Base-by-base conservation (phyloP, 1,140 invertebrate species). In the Ylistrum balloti region DNA sequence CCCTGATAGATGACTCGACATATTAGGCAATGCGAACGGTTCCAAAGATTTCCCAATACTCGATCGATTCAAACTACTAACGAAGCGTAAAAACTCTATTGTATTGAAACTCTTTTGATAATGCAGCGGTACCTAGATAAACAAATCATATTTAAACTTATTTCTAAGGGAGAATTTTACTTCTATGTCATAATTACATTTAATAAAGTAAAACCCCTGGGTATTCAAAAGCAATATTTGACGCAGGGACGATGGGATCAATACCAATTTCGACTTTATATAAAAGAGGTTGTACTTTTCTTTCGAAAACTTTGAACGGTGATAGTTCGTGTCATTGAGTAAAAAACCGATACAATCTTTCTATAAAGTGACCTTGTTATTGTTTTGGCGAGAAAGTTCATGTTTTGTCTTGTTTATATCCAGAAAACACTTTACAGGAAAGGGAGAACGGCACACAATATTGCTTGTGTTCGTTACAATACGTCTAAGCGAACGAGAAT, bases 211-310 rank as follows among this genome's bases (percentile, higher is more conserved):
- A 74, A 5, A 74, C 56, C n/a, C 56, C 13, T 74, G 56, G 17
- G 56, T 28, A 74, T 74, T 74, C 56, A 74, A 74, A 74, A 74
- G 56, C 28, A 74, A 74, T 74, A 74, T 74, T 28, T 28, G n/a
- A 28, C 56, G 22, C 5, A 74, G 17, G n/a, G n/a, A 74, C 28
- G 56, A 28, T n/a, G n/a, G 22, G 28, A 74, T 74, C 56, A 74
- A 74, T 74, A 74, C 11, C 56, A 74, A 74, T 74, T 74, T n/a
- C 17, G 2, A 28, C 22, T 22, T 28, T n/a, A n/a, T 74, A 17
- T 28, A 74, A 7, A n/a, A n/a, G 56, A 28, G 17, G 22, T 7
- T 74, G 56, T n/a, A 74, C 56, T 74, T 9, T n/a, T 74, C n/a
- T 0, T n/a, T 28, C n/a, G 56, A 17, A n/a, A n/a, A n/a, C n/a